A percentile compares a stretch with the other conserved stretches of the same genome.
Evolutionary conservation across 2,113 vertebrate genomes (phyloP).

Genomic region (Phyllostomus discolor): DNA sequence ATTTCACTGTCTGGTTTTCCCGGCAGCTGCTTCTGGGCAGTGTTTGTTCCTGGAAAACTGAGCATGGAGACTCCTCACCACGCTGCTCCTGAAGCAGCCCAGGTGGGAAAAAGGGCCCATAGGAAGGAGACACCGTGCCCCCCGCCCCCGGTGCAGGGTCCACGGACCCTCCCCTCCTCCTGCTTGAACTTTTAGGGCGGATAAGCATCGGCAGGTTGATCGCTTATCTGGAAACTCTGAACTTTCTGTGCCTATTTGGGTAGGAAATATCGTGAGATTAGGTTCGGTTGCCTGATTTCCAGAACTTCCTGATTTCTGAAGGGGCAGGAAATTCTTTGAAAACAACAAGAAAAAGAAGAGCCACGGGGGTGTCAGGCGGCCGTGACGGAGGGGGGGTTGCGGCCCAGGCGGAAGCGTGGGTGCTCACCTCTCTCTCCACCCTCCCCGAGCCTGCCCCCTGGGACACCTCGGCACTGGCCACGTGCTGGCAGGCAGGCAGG

Average conservation of each 20-base stretch:
- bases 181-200: not conserved
- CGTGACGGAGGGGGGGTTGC: not conserved
- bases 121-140: not conserved
- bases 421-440: not conserved
- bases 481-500: not conserved
- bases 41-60: not conserved
- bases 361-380: not conserved
- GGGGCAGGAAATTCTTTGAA: conserved; percentile 28
- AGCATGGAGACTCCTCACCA: not conserved
- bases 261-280: conserved; percentile 25
- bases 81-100: not conserved
- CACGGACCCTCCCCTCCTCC: not conserved
- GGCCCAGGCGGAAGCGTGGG: not conserved
- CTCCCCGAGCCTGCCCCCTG: fast-evolving
- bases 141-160: not conserved
- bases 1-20: not conserved
- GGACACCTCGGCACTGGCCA: fast-evolving
- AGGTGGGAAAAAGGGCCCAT: not conserved
- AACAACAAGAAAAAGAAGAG: not conserved
- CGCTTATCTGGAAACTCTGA: conserved; percentile 39
- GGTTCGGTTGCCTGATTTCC: conserved; percentile 18
- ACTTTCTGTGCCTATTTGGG: conserved; percentile 7
- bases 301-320: conserved; percentile 34
- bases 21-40: not conserved
- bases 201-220: not conserved